Conservation (phyloP, 2,797 vertebrate species). For the Catostomus latipinnis region DNA sequence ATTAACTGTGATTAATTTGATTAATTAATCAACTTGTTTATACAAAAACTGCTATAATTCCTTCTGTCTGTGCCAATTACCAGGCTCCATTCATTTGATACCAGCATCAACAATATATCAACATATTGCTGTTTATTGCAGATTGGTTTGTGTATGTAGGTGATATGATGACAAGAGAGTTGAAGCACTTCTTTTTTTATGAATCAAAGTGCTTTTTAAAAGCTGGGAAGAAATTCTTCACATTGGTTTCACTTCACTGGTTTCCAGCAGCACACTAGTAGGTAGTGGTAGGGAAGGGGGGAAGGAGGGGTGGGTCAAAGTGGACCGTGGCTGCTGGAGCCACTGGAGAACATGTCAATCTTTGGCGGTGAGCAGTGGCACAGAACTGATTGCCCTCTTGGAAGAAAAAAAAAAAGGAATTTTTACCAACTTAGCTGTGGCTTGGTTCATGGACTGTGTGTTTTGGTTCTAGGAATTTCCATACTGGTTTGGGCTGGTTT, state of each 20-base stretch:
- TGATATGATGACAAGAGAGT: conserved; percentile 48
- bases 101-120: conserved; percentile 21
- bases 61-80: conserved; percentile 46
- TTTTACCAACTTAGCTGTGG: background rate
- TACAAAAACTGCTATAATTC: conserved; percentile 34
- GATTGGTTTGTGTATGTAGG: conserved; percentile 43
- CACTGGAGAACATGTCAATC: conserved; percentile 69
- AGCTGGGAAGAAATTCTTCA: conserved; percentile 68
- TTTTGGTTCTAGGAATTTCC: background rate
- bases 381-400: conserved; percentile 74
- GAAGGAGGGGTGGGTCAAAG: conserved; percentile 39
- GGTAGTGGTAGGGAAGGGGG: conserved; percentile 26
- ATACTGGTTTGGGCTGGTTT: too few species aligned
- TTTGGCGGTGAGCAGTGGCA: conserved; percentile 66
- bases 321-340: conserved; percentile 58
- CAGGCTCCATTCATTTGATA: conserved; percentile 40
- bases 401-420: conserved; percentile 47
- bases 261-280: conserved; percentile 62
- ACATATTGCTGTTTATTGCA: conserved; percentile 30
- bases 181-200: conserved; percentile 12
- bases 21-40: too few species aligned
- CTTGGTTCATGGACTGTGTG: background rate
- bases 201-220: conserved; percentile 54
- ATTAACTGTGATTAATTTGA: too few species aligned
- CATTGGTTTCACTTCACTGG: conserved; percentile 70